Base-by-base conservation (phyloP, 2,888 invertebrate genomes). In the Amiota mariae region DNA sequence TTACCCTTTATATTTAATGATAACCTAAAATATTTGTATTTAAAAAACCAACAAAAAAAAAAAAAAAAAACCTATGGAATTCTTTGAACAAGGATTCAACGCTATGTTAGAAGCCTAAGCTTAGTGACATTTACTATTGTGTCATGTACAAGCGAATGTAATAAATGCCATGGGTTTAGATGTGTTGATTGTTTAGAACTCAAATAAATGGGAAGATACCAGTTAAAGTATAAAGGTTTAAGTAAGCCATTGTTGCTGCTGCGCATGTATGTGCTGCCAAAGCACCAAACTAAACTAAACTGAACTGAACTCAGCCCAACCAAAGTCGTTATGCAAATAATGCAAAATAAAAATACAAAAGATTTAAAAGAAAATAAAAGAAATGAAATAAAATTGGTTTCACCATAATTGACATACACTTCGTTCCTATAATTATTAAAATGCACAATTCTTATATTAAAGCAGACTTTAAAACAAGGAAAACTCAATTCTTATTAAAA, bases 291-390 rank as follows among this genome's bases (percentile, higher is more conserved):
- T 36, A 36, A 36, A 2, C 8, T 36, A 6, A 36, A 59, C 59
- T 59, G 12, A 59, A 59, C 59, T 59, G 12, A 59, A 59, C 59
- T 59, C 15, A 59, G 20, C 20, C 20, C 59, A 59, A 63, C 63
- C 46, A 63, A 63, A 63, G 63, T 63, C 63, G 46, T 63, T 63
- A 63, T 63, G 63, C 63, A 63, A 63, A 63, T 63, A 18, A 10
- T 24, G 24, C n/a, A 46, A 11, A 15, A 13, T 1, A 59, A 59
- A 18, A 59, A 20, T 6, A 9, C 12, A 18, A 59, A 59, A 20
- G 24, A 20, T 10, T 24, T 1, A 59, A 20, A 15, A 1, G 12
- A 59, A 59, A 59, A 24, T 20, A 20, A 20, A n/a, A n/a, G n/a
- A n/a, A 11, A 20, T 59, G 20, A 20, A 20, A 20, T 2, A 20